Evolutionary conservation across 2,888 invertebrate species (phyloP).

Genomic region (Drosophila kokeensis): DNA sequence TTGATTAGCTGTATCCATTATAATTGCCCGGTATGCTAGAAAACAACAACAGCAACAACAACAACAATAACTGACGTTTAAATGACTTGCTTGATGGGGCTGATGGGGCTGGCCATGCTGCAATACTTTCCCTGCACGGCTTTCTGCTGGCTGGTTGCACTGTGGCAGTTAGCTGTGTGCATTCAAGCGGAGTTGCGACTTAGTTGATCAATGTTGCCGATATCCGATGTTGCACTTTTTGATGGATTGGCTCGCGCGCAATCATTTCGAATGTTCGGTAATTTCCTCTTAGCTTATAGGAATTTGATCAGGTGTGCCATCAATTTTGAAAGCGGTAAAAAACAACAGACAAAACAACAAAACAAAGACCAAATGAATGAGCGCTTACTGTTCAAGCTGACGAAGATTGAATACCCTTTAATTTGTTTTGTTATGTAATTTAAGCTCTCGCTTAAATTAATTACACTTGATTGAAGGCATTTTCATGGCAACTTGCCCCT

Average conservation of each 20-base stretch:
- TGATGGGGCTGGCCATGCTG: conserved; percentile 30
- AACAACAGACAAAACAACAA: background rate
- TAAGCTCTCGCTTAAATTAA: background rate
- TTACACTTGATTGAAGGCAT: background rate
- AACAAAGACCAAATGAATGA: conserved; percentile 15
- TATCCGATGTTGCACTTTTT: conserved; percentile 47
- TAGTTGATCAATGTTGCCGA: conserved; percentile 44
- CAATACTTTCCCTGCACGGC: conserved; percentile 57
- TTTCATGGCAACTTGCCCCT: background rate
- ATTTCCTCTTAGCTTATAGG: conserved; percentile 53
- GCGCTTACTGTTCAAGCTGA: background rate
- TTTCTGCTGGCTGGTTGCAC: conserved; percentile 29
- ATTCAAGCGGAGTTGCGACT: conserved; percentile 43
- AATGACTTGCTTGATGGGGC: conserved; percentile 58
- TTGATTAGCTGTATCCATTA: conserved; percentile 79
- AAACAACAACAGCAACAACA: conserved; percentile 34
- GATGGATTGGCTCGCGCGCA: conserved; percentile 48
- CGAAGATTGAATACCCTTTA: conserved; percentile 15
- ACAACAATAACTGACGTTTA: conserved; percentile 56
- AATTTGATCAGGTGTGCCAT: conserved; percentile 69
- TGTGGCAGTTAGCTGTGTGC: conserved; percentile 43
- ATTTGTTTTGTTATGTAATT: conserved; percentile 2
- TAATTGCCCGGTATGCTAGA: conserved; percentile 73
- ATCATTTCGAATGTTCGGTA: conserved; percentile 46
- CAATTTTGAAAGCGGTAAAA: conserved; percentile 22